Evolutionary conservation across 2,888 invertebrate genomes (phyloP).

Genomic region (Lordiphosa andalusiaca): DNA sequence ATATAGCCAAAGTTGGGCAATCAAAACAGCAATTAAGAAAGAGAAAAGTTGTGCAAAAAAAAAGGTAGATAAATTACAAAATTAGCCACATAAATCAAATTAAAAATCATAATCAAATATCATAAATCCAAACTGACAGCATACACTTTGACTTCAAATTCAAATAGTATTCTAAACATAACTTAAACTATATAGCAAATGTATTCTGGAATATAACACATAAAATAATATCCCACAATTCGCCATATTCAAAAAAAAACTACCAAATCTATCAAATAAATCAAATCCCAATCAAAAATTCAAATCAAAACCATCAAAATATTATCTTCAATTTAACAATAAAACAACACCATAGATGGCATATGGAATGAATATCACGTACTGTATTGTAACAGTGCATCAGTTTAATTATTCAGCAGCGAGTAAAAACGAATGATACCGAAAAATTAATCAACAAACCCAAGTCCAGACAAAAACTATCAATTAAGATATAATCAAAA

Average conservation of each 20-base stretch:
- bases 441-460: slow-evolving; percentile 15
- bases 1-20: no score
- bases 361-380: no score
- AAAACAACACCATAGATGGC: no score
- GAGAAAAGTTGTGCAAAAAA: no score
- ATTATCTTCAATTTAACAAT: no score
- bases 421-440: slow-evolving; percentile 7
- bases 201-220: slow-evolving; percentile 2
- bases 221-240: slow-evolving; percentile 12
- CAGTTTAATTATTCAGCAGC: slow-evolving; percentile 1
- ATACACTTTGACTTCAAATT: not conserved
- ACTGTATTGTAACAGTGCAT: no score
- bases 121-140: not conserved
- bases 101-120: no score
- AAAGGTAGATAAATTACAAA: no score
- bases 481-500: slow-evolving; percentile 29
- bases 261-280: slow-evolving; percentile 12
- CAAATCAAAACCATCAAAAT: not conserved
- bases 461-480: slow-evolving; percentile 13
- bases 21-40: no score
- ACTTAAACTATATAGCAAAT: not conserved
- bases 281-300: slow-evolving; percentile 1
- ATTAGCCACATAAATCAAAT: no score
- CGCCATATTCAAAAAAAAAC: not conserved
- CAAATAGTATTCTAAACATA: not conserved